Base-by-base conservation (phyloP, 2,888 invertebrate species). In the Watsonalla binaria region DNA sequence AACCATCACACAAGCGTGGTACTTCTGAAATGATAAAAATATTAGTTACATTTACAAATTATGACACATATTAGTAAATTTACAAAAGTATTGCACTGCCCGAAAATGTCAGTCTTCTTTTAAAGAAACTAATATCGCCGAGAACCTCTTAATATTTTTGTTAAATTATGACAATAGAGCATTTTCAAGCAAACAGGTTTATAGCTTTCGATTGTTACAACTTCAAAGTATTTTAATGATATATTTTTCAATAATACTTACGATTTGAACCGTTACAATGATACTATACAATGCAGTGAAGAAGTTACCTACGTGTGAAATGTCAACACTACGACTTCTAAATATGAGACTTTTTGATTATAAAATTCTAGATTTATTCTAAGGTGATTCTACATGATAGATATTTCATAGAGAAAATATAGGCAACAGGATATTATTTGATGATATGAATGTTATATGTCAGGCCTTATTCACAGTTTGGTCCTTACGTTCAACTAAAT, bases 71-170 rank as follows among this genome's bases (percentile, higher is more conserved):
- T 45, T 37, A 37, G 60, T 63, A 61, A 47, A 55, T 39, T 24
- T 24, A 24, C 24, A 24, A 58, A 64, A 62, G 62, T 86, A 89
- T 90, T 90, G 90, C 90, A 90, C 90, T 80, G 79, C 90, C 90
- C 90, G 74, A 75, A 70, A 66, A 67, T 61, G 72, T 87, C 86
- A 86, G 88, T 87, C 88, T 85, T 84, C 73, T 54, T 58, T 2
- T 2, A 24, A 24, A 24, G 1, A 24, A 24, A 24, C 24, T 24
- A 24, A 24, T 24, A 24, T 24, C 24, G n/a, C n/a, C n/a, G 24
- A 24, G 24, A 24, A 24, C 24, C 24, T 24, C 24, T 24, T 24
- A 24, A 24, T 24, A 24, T 24, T 24, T 24, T 24, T 24, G 24
- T 24, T 4, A 24, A 24, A 24, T 24, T 24, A 24, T 24, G 24